A percentile compares a stretch with the other conserved stretches of the same genome.
phyloP scores from a whole-genome alignment of 1,140 invertebrate genomes.

The Trachelipus rathkii region DNA sequence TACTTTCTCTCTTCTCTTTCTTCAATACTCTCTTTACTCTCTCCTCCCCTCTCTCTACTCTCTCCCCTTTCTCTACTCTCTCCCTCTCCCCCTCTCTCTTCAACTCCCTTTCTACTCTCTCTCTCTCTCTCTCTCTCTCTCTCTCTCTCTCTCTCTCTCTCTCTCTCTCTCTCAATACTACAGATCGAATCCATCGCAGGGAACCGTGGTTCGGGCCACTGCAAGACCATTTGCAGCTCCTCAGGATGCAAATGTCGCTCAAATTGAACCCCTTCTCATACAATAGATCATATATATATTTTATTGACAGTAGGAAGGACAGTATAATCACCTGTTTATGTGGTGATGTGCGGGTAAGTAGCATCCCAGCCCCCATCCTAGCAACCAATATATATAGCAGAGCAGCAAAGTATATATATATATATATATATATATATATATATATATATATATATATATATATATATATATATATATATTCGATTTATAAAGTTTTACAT shows the following conservation, averaged over 20 bases:
- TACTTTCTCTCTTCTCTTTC: no score
- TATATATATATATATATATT: no score
- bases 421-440: conserved; percentile 5
- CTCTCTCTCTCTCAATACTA: neutral
- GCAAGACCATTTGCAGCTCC: neutral
- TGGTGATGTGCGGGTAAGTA: neutral
- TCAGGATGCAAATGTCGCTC: neutral
- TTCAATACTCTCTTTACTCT: no score
- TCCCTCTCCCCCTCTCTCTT: no score
- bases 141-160: no score
- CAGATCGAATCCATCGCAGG: neutral
- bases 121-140: no score
- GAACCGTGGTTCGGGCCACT: neutral
- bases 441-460: conserved; percentile 3
- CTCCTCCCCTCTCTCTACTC: no score
- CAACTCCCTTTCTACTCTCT: no score
- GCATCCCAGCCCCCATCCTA: neutral
- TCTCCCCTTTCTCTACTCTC: no score
- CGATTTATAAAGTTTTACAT: no score
- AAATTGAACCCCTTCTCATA: neutral
- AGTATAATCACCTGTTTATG: neutral
- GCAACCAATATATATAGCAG: neutral
- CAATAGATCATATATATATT: neutral
- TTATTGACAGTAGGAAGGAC: neutral
- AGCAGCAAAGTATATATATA: conserved; percentile 11